A percentile compares a stretch with the other conserved stretches of the same genome.
These are phyloP conservation scores for Trichogramma dendrolimi DNA, from an alignment of 2,888 invertebrate genomes.

Conservation along the genomic window DNA sequence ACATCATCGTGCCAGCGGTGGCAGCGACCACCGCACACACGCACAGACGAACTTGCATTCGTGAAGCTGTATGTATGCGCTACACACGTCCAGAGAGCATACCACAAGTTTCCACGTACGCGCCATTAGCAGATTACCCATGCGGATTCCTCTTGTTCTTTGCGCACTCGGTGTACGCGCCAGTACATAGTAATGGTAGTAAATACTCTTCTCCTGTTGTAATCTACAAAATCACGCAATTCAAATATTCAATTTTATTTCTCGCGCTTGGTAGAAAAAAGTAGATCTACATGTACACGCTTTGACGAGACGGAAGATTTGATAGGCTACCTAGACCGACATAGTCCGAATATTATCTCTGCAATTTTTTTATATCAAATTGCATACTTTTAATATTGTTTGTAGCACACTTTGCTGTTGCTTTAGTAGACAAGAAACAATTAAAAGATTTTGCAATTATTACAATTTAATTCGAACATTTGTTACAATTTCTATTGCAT, in stretches of 20 bases:
- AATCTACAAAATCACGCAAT: background rate
- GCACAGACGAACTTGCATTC: background rate
- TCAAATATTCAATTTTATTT: conserved; percentile 12
- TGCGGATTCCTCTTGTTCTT: conserved; percentile 4
- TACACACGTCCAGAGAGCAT: background rate
- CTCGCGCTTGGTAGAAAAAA: background rate
- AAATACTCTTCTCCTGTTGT: too few relatives aligned
- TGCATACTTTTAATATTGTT: too few relatives aligned
- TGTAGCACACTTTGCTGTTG: too few relatives aligned
- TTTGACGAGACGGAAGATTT: background rate
- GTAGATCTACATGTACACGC: background rate
- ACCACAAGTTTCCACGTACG: conserved; percentile 1
- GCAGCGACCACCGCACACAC: background rate
- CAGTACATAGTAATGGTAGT: too few relatives aligned
- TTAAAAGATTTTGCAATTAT: too few relatives aligned
- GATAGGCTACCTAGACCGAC: too few relatives aligned
- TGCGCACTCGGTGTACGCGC: background rate
- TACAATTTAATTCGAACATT: too few relatives aligned
- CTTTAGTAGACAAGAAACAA: too few relatives aligned
- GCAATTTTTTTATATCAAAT: too few relatives aligned
- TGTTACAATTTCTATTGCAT: too few relatives aligned
- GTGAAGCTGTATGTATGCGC: background rate
- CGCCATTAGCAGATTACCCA: conserved; percentile 19
- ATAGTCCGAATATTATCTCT: too few relatives aligned
- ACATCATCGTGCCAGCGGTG: background rate